These are phyloP conservation scores for Hydroisotoma schaefferi DNA, from an alignment of 2,888 invertebrate genomes.

Conservation along the genomic window DNA sequence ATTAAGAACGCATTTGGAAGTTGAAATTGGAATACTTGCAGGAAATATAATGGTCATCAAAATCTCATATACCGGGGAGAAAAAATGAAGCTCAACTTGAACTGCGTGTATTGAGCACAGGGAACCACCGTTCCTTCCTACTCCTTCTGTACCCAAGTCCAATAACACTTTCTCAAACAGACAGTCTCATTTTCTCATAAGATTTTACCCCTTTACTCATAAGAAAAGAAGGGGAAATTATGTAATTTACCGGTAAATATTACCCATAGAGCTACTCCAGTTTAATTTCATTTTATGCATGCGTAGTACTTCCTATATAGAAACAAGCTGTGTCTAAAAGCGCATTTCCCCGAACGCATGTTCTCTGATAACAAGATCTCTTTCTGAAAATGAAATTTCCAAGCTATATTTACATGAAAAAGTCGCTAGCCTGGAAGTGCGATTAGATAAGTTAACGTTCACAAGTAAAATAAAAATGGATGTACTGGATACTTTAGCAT, in stretches of 20 bases:
- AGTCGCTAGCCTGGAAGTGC: too few relatives aligned
- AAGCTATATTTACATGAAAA: too few relatives aligned
- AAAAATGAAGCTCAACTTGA: not conserved
- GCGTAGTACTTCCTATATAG: too few relatives aligned
- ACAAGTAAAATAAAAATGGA: too few relatives aligned
- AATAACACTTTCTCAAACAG: constrained; percentile 43
- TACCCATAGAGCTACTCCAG: constrained; percentile 34
- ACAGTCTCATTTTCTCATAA: constrained; percentile 41
- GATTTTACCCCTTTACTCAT: constrained; percentile 12
- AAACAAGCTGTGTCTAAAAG: too few relatives aligned
- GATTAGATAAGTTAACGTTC: too few relatives aligned
- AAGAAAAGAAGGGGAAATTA: constrained; percentile 28
- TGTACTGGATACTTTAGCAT: too few relatives aligned
- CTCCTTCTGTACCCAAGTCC: constrained; percentile 7
- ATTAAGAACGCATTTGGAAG: constrained; percentile 31
- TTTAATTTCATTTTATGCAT: constrained; percentile 35
- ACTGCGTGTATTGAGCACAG: too few relatives aligned
- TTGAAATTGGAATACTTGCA: constrained; percentile 14
- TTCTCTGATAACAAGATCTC: too few relatives aligned
- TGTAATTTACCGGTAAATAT: constrained; percentile 40
- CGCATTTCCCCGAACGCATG: too few relatives aligned
- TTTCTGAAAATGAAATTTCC: too few relatives aligned
- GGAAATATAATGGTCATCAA: constrained; percentile 40
- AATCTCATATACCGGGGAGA: constrained; percentile 26
- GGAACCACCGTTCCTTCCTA: too few relatives aligned